Base-by-base conservation (phyloP, 2,113 vertebrate genomes). In the Aramus guarauna region DNA sequence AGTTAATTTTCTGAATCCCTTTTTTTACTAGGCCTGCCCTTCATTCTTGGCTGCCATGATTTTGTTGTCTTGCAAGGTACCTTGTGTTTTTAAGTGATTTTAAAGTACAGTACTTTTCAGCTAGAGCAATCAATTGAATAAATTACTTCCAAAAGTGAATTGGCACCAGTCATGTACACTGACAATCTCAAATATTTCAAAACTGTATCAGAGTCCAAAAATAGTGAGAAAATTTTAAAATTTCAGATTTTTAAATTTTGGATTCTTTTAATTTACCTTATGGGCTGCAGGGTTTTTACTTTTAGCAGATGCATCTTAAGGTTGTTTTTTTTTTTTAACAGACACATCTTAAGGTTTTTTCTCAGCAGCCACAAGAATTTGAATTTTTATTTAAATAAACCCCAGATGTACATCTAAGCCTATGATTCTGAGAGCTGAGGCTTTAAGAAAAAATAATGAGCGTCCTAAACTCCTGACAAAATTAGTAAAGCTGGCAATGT, bases 151-250 rank as follows among this genome's bases (percentile, higher is more conserved):
- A 78, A 64, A 93, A 96, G 64, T 86, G 66, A 91, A 91, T 37
- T 48, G 39, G 16, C 24, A 62, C 92, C 50, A 34, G 12, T 87
- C 11, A 2, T n/a, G 36, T 64, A 72, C n/a, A 74, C 18, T 47
- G 41, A 88, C 32, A 85, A 73, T 78, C 62, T 82, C 62, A 91
- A 79, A 79, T 94, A 93, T 74, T 94, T 64, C 39, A 86, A 91
- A 95, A 89, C 22, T 47, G 21, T 58, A 48, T 41, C 15, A 48
- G 14, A n/a, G 9, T 21, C 56, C 21, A 75, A 81, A 90, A 94
- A 68, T 17, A 58, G 6, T 72, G 36, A 55, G 41, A 86, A 50
- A 67, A 71, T 8, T 62, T 84, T 79, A 66, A 6, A 58, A 94
- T 64, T 66, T 71, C 19, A 5, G 1, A 29, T 73, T 58, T 83